These are phyloP conservation scores for Eurytoma adleriae DNA, from an alignment of 2,888 invertebrate species.

Conservation along the genomic window DNA sequence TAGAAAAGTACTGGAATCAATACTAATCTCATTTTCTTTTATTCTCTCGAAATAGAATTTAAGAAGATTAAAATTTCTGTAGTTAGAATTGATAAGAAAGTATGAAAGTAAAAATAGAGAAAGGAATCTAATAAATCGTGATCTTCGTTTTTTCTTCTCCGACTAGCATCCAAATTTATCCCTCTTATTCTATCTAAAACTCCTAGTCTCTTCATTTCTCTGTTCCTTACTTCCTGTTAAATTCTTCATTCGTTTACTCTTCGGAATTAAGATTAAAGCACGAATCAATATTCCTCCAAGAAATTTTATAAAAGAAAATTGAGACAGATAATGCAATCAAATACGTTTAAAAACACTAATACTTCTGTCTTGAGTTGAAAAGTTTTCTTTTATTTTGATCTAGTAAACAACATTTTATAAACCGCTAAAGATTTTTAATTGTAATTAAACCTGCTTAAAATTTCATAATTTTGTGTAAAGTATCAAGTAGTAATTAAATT, in stretches of 20 bases:
- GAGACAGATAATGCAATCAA: background rate
- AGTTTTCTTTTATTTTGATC: background rate
- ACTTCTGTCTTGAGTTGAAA: background rate
- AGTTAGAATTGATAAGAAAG: background rate
- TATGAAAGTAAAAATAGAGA: background rate
- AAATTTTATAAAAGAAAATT: background rate
- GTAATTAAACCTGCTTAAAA: no score
- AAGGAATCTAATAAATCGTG: constrained; percentile 13
- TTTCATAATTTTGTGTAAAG: no score
- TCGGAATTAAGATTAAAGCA: constrained; percentile 13
- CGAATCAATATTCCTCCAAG: background rate
- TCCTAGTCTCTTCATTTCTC: no score
- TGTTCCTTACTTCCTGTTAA: constrained; percentile 3
- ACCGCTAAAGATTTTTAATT: no score
- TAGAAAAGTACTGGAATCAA: no score
- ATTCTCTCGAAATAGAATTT: no score
- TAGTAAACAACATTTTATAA: background rate
- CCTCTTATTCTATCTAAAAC: no score
- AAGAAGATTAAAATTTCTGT: no score
- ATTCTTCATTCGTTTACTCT: constrained; percentile 4
- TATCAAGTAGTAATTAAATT: no score
- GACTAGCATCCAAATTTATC: background rate
- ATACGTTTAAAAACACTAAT: no score
- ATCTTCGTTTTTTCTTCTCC: background rate
- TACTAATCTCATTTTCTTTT: no score